phyloP scores from a whole-genome alignment of 1,140 invertebrate genomes.

The Lordiphosa stackelbergi region DNA sequence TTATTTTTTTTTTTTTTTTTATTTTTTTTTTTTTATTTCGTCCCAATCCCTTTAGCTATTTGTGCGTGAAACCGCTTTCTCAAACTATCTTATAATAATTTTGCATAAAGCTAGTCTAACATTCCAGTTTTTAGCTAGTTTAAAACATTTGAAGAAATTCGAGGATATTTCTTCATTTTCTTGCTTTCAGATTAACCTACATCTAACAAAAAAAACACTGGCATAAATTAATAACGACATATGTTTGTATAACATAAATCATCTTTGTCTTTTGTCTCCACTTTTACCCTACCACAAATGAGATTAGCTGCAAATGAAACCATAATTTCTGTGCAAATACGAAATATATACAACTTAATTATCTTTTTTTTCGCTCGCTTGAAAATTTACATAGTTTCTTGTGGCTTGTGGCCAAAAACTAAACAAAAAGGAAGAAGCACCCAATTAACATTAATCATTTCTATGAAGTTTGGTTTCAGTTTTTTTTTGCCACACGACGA shows the following conservation, averaged over 20 bases:
- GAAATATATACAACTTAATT: conserved; percentile 53
- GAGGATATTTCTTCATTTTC: background rate
- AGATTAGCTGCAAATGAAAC: conserved; percentile 47
- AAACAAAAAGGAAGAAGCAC: conserved; percentile 14
- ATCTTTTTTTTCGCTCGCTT: conserved; percentile 20
- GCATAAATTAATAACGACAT: conserved; percentile 4
- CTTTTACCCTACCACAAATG: conserved; percentile 28
- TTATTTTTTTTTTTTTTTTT: too few relatives aligned
- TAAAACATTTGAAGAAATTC: too few relatives aligned
- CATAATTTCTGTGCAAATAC: conserved; percentile 36
- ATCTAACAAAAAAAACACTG: background rate
- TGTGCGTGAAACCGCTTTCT: too few relatives aligned
- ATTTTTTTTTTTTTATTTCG: too few relatives aligned
- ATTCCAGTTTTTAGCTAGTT: too few relatives aligned
- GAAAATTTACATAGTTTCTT: conserved; percentile 29
- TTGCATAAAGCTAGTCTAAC: too few relatives aligned
- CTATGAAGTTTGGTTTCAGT: background rate
- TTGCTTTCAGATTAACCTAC: conserved; percentile 5
- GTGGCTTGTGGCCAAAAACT: conserved; percentile 8
- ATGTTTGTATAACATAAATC: conserved; percentile 21
- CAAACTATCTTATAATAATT: too few relatives aligned
- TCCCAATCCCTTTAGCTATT: too few relatives aligned
- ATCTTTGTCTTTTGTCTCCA: conserved; percentile 11
- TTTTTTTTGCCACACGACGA: conserved; percentile 31
- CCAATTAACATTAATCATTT: conserved; percentile 65